Evolutionary conservation across 1,140 invertebrate species (phyloP).

Genomic region (Hestina assimilis): DNA sequence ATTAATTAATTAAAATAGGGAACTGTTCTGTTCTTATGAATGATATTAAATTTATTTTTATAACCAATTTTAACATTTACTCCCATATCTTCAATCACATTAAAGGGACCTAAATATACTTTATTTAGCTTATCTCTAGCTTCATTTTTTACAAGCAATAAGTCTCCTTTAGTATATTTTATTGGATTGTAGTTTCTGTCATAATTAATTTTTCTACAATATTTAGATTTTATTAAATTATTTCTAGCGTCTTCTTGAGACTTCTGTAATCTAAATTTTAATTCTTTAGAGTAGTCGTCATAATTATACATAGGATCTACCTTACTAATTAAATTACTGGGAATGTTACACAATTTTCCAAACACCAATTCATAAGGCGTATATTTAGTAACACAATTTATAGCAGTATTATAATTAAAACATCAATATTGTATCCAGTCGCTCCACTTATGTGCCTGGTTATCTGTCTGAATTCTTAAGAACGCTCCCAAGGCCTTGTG

Average conservation of each 20-base stretch:
- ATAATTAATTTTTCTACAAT: constrained; percentile 10
- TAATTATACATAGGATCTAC: constrained; percentile 22
- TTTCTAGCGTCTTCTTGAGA: constrained; percentile 17
- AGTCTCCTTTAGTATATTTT: constrained; percentile 11
- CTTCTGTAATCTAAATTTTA: constrained; percentile 23
- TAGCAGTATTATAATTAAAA: constrained; percentile 20
- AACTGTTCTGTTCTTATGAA: too few species aligned
- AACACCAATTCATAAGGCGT: constrained; percentile 25
- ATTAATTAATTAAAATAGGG: too few species aligned
- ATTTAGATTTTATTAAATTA: constrained; percentile 12
- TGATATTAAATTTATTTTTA: too few species aligned
- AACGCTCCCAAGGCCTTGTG: constrained; percentile 20
- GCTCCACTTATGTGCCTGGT: neutral
- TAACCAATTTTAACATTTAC: constrained; percentile 23
- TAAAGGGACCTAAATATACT: constrained; percentile 20
- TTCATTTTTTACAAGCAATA: constrained; percentile 20
- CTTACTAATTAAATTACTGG: constrained; percentile 12
- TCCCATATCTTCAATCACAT: constrained; percentile 13
- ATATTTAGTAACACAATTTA: constrained; percentile 23
- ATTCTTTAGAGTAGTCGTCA: constrained; percentile 21
- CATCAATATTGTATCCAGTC: neutral
- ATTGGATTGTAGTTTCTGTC: constrained; percentile 16
- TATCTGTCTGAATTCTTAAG: constrained; percentile 7
- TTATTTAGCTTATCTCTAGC: constrained; percentile 7
- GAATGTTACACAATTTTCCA: constrained; percentile 15